Evolutionary conservation across 2,113 vertebrate genomes (phyloP), one percentile per base, ranked within the genome.

Genomic region (Anarrhichthys ocellatus): DNA sequence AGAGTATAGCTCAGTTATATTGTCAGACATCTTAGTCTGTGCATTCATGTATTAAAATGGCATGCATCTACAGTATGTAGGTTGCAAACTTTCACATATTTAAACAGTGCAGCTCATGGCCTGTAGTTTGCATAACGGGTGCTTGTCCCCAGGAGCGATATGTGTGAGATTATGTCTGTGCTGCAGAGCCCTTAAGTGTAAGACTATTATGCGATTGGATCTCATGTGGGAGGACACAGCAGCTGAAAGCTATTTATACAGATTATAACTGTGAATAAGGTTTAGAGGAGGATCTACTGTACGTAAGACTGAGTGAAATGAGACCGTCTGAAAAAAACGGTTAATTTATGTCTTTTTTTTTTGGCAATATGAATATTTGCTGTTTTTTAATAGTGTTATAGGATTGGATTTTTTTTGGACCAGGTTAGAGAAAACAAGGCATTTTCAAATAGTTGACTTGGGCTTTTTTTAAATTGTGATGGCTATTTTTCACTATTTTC

Each of bases 81-180:
- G 66, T 54, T 46, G 5, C 6, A 58, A n/a, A 13, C 18, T 13
- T 71, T 66, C 73, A 63, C 76, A 76, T 74, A 59, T 84, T 75
- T 72, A 46, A 78, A 77, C 20, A 24, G 42, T 71, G 81, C 38
- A 56, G 61, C 65, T 78, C 74, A 32, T 58, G 68, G 50, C 65
- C 66, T 68, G 68, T 56, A 84, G 76, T 87, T 79, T 88, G 79
- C 84, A 78, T 76, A 72, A 92, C 82, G 72, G 81, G 42, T 74
- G 38, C 58, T 42, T 59, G 48, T 73, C 81, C 85, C 70, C 73
- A 59, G 56, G 65, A 84, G 64, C 67, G 81, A 73, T 73, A 81
- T 65, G 75, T 88, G 79, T 81, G 85, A 90, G 83, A 92, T 90
- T 85, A 73, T 59, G 20, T 91, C 83, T 85, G 82, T 76, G 82